phyloP scores from a whole-genome alignment of 2,797 vertebrate species.

The Arctocebus calabarensis region DNA sequence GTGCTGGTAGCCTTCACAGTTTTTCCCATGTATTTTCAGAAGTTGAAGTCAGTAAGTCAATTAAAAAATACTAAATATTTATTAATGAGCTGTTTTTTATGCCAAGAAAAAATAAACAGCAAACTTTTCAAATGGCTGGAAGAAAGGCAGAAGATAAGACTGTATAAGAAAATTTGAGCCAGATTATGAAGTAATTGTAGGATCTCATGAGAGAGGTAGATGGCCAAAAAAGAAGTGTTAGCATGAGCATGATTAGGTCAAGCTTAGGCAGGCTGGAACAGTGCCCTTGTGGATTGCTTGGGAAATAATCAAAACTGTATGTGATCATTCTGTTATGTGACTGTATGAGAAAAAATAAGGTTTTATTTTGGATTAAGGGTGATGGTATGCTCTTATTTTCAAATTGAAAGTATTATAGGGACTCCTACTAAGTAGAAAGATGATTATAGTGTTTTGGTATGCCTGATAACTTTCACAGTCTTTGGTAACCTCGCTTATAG shows the following conservation, averaged over 20 bases:
- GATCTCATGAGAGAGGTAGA: not conserved
- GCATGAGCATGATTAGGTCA: not conserved
- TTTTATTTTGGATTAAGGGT: not conserved
- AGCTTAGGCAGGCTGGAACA: not conserved
- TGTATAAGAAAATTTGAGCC: not conserved
- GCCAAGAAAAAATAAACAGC: not conserved
- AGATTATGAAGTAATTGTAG: not conserved
- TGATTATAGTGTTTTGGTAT: not conserved
- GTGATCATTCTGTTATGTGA: not conserved
- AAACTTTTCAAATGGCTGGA: not conserved
- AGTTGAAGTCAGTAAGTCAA: not conserved
- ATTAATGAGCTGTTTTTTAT: not conserved
- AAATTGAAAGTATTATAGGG: not conserved
- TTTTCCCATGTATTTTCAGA: slow-evolving; percentile 17
- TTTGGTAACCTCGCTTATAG: not conserved
- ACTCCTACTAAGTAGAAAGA: not conserved
- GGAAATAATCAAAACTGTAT: not conserved
- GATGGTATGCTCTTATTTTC: not conserved
- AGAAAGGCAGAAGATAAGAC: slow-evolving; percentile 9
- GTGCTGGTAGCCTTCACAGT: not conserved
- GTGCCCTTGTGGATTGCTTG: not conserved
- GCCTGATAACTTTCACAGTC: not conserved
- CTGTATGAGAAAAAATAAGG: not conserved
- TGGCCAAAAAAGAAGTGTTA: not conserved
- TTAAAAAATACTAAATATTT: not conserved